Base-by-base conservation (phyloP, 2,888 invertebrate genomes). In the Operophtera brumata region DNA sequence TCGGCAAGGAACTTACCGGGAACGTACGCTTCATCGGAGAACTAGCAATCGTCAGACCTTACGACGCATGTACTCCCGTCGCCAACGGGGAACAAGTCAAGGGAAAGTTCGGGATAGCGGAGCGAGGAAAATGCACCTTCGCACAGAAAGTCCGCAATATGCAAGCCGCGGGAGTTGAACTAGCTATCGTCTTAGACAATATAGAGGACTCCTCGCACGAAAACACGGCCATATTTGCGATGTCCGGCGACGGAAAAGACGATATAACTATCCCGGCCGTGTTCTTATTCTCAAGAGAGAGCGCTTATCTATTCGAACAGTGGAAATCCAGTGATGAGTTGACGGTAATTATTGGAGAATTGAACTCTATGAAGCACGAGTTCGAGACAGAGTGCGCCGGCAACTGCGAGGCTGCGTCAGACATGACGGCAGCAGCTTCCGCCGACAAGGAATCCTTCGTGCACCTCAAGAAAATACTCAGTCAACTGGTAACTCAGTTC, bases 111-210 rank as follows among this genome's bases (percentile, higher is more conserved):
- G 96, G 93, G 0, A 88, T 99, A n/a, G 94, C 97, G 54, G 94
- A 95, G 75, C 92, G 99, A 20, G 98, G 99, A 1, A 95, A 95
- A 67, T 99, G 99, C 82, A 98, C 98, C 90, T 99, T 98, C 80
- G 94, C 98, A 1, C 97, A 98, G 47, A 99, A 99, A 91, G 97
- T 96, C 1, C 92, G 97, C 47, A 90, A 93, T 67, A 92, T 97
- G 32, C 95, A 98, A 87, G 90, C 91, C 49, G 94, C 95, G 4
- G 97, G 97, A 11, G 98, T 96, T 0, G 86, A 93, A 32, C 96
- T 95, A 13, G 96, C 96, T 12, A 95, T 99, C 69, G 94, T 99
- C 35, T 86, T 96, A 60, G 97, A 97, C 84, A 97, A 97, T 81
- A 92, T 94, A 9, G 91, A 93, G 4, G 95, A 93, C 26, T 94